Evolutionary conservation across 2,113 vertebrate genomes (phyloP).

Genomic region (Heptranchias perlo): DNA sequence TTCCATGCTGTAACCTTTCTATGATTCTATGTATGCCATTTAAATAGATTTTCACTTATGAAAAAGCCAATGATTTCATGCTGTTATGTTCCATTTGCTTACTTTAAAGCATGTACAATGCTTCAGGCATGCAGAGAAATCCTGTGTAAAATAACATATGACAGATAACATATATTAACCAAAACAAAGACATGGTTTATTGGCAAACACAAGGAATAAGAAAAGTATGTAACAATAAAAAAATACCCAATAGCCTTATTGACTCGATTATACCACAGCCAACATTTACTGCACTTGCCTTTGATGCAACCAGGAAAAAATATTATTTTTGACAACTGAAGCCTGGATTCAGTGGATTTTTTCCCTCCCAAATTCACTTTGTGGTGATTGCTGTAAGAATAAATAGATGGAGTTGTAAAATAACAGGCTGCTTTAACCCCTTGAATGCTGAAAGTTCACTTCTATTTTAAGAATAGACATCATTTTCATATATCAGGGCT

Average conservation of each 20-base stretch:
- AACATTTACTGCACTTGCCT: not conserved
- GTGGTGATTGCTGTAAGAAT: not conserved
- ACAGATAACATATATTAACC: not conserved
- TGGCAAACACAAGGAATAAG: not conserved
- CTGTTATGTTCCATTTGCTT: slow-evolving; percentile 3
- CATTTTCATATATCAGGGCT: too few relatives aligned
- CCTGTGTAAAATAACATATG: not conserved
- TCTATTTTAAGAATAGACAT: too few relatives aligned
- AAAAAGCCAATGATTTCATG: not conserved
- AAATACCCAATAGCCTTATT: not conserved
- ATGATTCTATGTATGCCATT: not conserved
- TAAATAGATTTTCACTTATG: not conserved
- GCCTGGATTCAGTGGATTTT: not conserved
- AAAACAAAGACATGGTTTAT: not conserved
- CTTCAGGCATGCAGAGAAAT: not conserved
- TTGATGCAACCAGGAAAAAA: not conserved
- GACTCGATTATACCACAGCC: not conserved
- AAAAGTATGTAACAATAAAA: not conserved
- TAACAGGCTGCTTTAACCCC: not conserved
- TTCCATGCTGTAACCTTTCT: too few relatives aligned
- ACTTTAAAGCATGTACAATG: not conserved
- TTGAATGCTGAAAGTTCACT: too few relatives aligned
- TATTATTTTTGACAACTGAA: not conserved
- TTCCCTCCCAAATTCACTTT: not conserved
- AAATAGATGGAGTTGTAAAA: not conserved